Evolutionary conservation across 2,888 invertebrate species (phyloP).

Genomic region (Syritta pipiens): DNA sequence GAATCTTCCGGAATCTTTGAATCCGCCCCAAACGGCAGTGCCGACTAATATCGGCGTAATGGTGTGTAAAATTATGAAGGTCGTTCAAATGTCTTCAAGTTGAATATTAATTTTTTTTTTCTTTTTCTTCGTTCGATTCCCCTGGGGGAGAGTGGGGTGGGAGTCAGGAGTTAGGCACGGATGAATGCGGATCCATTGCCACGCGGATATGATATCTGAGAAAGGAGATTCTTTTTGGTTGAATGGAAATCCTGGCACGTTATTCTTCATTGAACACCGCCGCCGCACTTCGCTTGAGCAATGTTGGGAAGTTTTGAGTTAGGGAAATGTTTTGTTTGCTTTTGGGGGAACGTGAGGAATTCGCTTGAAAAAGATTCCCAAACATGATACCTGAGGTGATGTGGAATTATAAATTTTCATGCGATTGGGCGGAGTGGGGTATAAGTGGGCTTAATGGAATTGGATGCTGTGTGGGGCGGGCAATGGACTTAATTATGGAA

Average conservation of each 20-base stretch:
- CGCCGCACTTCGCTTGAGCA: too few species aligned
- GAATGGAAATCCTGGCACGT: constrained; percentile 40
- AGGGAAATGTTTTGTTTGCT: constrained; percentile 53
- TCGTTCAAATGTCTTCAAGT: constrained; percentile 68
- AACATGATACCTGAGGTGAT: constrained; percentile 39
- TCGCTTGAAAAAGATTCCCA: constrained; percentile 38
- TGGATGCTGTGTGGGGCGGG: too few species aligned
- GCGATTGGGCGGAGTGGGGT: constrained; percentile 2
- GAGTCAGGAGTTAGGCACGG: constrained; percentile 40
- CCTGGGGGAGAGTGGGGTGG: constrained; percentile 23
- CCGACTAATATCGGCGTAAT: constrained; percentile 67
- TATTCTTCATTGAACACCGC: constrained; percentile 50
- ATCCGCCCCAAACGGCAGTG: constrained; percentile 23
- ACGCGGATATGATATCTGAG: constrained; percentile 36
- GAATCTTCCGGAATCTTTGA: constrained; percentile 4
- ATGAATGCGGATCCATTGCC: constrained; percentile 54
- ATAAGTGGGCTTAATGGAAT: constrained; percentile 8
- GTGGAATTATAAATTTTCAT: too few species aligned
- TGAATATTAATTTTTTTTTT: constrained; percentile 67
- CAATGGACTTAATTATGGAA: too few species aligned
- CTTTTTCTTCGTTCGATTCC: constrained; percentile 16
- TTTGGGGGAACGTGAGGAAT: constrained; percentile 37
- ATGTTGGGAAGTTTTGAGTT: constrained; percentile 31
- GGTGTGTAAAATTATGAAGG: constrained; percentile 70
- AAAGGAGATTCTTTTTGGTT: background rate